Conservation (phyloP, 2,888 invertebrate species). For the Dolichomitus sp. region DNA sequence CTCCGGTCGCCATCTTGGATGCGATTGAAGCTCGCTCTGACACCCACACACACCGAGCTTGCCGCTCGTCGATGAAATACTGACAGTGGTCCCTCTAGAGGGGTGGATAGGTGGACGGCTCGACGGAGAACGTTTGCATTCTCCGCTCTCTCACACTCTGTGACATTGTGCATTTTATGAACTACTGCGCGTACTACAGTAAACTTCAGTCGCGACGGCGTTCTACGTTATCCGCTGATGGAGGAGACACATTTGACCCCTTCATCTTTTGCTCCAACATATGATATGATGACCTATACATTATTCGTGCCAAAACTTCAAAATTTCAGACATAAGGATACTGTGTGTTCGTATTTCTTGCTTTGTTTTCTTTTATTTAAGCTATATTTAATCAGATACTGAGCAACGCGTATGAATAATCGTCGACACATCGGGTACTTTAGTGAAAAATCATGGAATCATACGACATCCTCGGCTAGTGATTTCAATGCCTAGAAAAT, state of each 20-base stretch:
- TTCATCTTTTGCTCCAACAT: neutral
- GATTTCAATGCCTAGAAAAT: slow-evolving; percentile 53
- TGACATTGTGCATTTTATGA: slow-evolving; percentile 3
- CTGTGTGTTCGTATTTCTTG: too few relatives aligned
- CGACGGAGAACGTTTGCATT: slow-evolving; percentile 20
- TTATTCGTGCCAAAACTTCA: neutral
- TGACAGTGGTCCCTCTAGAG: slow-evolving; percentile 32
- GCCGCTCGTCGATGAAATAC: slow-evolving; percentile 38
- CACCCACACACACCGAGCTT: slow-evolving; percentile 47
- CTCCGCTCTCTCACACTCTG: neutral
- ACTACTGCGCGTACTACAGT: slow-evolving; percentile 19
- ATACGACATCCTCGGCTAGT: slow-evolving; percentile 18
- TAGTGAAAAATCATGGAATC: neutral
- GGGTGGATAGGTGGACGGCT: slow-evolving; percentile 44
- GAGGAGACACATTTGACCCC: neutral
- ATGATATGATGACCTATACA: too few relatives aligned
- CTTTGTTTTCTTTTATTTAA: too few relatives aligned
- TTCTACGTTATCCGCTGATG: slow-evolving; percentile 32
- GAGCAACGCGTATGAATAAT: neutral
- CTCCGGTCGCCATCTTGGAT: slow-evolving; percentile 84
- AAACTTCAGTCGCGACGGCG: slow-evolving; percentile 2
- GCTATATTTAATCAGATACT: too few relatives aligned
- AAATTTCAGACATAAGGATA: too few relatives aligned
- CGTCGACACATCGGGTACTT: too few relatives aligned
- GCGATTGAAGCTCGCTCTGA: slow-evolving; percentile 68